Percentiles rank a stretch among this genome's conserved stretches.
These are phyloP conservation scores for Agonopterix heracliana DNA, from an alignment of 2,888 invertebrate species.

Conservation along the genomic window DNA sequence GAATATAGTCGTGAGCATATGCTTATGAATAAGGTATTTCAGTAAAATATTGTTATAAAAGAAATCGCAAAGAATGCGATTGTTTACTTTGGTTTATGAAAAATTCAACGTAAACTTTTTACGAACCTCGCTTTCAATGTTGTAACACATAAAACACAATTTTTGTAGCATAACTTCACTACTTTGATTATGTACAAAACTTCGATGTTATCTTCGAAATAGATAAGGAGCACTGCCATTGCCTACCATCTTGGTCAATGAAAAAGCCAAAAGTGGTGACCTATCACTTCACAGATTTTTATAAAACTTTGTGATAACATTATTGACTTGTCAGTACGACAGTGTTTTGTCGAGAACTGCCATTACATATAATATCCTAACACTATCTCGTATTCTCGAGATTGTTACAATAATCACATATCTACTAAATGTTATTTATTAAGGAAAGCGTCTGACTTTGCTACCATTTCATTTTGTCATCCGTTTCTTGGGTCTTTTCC, in stretches of 20 bases:
- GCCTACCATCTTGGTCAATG: too few relatives aligned
- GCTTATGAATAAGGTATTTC: too few relatives aligned
- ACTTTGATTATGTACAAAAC: neutral
- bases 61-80: conserved; percentile 24
- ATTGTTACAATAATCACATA: too few relatives aligned
- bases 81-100: neutral
- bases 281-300: too few relatives aligned
- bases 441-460: conserved; percentile 10
- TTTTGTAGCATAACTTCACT: neutral
- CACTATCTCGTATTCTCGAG: conserved; percentile 4
- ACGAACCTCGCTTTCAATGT: conserved; percentile 38
- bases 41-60: conserved; percentile 7
- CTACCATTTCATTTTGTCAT: neutral
- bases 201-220: neutral
- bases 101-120: neutral
- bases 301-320: conserved; percentile 27
- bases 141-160: conserved; percentile 22
- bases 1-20: too few relatives aligned
- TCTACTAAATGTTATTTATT: conserved; percentile 3
- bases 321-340: conserved; percentile 17
- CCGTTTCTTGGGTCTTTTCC: too few relatives aligned
- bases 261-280: too few relatives aligned
- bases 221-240: neutral
- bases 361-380: conserved; percentile 27
- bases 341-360: conserved; percentile 16